phyloP scores from a whole-genome alignment of 2,888 invertebrate species.

The Chymomyza caudatula region DNA sequence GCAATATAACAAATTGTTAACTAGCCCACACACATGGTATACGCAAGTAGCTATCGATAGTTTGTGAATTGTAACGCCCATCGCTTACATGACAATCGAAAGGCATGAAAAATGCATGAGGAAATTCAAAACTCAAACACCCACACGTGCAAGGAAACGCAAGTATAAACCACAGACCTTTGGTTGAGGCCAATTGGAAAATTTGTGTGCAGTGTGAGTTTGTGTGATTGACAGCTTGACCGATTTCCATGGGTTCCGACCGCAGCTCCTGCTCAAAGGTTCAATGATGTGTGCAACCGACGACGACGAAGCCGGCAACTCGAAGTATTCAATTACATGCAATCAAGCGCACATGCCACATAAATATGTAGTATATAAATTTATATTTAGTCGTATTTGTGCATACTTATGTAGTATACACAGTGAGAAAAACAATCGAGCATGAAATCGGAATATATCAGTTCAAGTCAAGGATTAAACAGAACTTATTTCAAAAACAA shows the following conservation, averaged over 20 bases:
- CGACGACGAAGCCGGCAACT: neutral
- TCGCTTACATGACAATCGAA: conserved; percentile 25
- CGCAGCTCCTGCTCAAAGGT: neutral
- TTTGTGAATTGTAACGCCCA: neutral
- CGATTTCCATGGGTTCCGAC: neutral
- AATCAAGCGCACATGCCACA: neutral
- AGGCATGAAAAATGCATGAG: conserved; percentile 63
- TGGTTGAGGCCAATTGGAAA: neutral
- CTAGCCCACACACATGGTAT: neutral
- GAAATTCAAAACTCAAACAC: conserved; percentile 65
- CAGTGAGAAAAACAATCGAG: no score
- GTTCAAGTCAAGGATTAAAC: no score
- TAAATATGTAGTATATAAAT: neutral
- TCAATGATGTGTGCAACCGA: neutral
- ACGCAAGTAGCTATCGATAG: neutral
- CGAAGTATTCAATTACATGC: neutral
- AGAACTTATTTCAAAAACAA: no score
- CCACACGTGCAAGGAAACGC: conserved; percentile 13
- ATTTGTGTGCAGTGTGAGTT: neutral
- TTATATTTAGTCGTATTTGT: neutral
- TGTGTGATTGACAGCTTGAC: neutral
- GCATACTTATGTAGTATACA: no score
- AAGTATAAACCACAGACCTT: neutral
- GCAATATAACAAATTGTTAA: conserved; percentile 30
- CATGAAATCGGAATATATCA: no score